phyloP scores from a whole-genome alignment of 1,140 invertebrate genomes.

The Pseudomyrmex flavicornis region DNA sequence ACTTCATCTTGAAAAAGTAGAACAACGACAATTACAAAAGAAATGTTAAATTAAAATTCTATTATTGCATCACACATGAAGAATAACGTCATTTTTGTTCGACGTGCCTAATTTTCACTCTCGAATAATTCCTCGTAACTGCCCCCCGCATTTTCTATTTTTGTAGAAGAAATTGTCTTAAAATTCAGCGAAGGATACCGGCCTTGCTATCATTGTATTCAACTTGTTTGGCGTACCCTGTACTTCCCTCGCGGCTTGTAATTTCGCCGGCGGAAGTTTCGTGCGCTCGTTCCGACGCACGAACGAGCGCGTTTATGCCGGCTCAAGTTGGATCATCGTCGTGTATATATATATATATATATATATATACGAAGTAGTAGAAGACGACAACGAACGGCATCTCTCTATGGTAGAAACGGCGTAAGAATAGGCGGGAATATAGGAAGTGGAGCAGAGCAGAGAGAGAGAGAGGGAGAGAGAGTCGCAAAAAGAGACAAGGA shows the following conservation, averaged over 20 bases:
- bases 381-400: background rate
- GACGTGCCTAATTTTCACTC: background rate
- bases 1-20: background rate
- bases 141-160: conserved; percentile 25
- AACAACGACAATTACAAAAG: background rate
- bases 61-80: too few species aligned
- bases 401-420: background rate
- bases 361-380: background rate
- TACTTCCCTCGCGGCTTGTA: conserved; percentile 36
- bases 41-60: background rate
- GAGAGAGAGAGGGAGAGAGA: conserved; percentile 34
- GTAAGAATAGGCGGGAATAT: conserved; percentile 27
- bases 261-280: conserved; percentile 28
- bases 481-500: conserved; percentile 15
- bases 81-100: too few species aligned
- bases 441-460: background rate
- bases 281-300: conserved; percentile 16
- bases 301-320: conserved; percentile 31
- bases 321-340: conserved; percentile 39
- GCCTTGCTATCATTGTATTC: conserved; percentile 13
- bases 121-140: background rate
- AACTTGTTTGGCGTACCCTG: conserved; percentile 30
- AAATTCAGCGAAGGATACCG: conserved; percentile 14
- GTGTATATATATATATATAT: background rate
- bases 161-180: background rate